Base-by-base conservation (phyloP, 2,888 invertebrate genomes). In the Thereva unica region DNA sequence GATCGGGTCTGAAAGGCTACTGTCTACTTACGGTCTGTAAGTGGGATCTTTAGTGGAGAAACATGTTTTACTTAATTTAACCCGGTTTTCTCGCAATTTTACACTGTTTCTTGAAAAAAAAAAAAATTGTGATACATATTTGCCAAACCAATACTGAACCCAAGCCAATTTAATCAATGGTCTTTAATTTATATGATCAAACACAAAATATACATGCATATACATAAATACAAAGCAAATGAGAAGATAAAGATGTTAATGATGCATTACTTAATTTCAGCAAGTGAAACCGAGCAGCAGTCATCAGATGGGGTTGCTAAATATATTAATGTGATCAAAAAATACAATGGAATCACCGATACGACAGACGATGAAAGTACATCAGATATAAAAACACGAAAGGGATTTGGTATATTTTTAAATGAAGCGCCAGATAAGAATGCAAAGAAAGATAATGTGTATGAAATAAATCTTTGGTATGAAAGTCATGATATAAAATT, bases 401-500 rank as follows among this genome's bases (percentile, higher is more conserved):
- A 23, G 23, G 23, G 23, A 23, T 23, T 23, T 23, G 23, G 23
- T 23, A 23, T 23, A 23, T 23, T 23, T 23, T 23, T 23, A 23
- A 23, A 23, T 23, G 23, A 23, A 2, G 23, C 23, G 23, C 2
- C 23, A 23, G 23, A 23, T 23, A 23, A 23, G 1, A 66, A 68
- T 55, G 45, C 68, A 1, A 70, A 68, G 66, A 64, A 66, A 41
- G 69, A 71, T 4, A 70, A 66, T 42, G 42, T 65, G n/a, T 73
- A 73, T 40, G 72, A 72, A 67, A 67, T 73, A 1, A 71, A 68
- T 61, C 41, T 73, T 41, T 68, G 59, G n/a, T 70, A 69, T 38
- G 72, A 73, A 37, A 55, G 68, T 45, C 70, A 71, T 42, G 72
- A 72, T 55, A 68, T 73, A 47, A 59, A 68, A 47, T 72, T 68